Conservation (phyloP, 2,797 vertebrate genomes). For the Gephyroberyx darwinii region DNA sequence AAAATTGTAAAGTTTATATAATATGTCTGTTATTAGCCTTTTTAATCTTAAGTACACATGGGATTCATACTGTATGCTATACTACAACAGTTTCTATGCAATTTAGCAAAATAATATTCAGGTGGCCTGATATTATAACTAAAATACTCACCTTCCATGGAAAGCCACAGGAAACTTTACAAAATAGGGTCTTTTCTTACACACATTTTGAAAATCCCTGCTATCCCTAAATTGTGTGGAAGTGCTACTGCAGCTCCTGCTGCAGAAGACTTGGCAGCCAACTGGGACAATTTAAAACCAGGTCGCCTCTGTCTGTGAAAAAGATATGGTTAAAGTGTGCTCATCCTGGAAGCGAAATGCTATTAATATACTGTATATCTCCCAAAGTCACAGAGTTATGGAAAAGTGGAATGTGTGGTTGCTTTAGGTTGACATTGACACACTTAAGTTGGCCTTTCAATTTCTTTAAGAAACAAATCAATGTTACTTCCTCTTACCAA, state of each 20-base stretch:
- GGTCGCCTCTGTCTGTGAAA: constrained; percentile 78
- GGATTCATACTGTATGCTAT: not conserved
- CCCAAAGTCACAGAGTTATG: constrained; percentile 80
- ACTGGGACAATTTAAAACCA: constrained; percentile 81
- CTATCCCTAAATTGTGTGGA: too few relatives aligned
- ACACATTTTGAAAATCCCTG: not conserved
- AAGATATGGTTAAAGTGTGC: constrained; percentile 74
- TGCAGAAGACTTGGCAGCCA: constrained; percentile 63
- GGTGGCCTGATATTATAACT: too few relatives aligned
- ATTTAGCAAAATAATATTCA: not conserved
- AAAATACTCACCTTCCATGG: not conserved
- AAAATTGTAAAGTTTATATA: not conserved
- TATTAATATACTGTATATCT: constrained; percentile 78
- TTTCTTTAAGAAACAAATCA: constrained; percentile 57
- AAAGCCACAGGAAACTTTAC: not conserved
- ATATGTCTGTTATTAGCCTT: not conserved
- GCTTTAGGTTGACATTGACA: constrained; percentile 81
- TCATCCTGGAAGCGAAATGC: constrained; percentile 78
- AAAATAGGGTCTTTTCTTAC: not conserved
- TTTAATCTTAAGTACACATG: not conserved
- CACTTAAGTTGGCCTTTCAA: constrained; percentile 73
- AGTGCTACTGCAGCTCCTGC: constrained; percentile 24
- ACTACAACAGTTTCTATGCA: not conserved
- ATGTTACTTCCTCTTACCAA: constrained; percentile 10
- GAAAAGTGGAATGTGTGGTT: constrained; percentile 65